Evolutionary conservation across 2,113 vertebrate species (phyloP).

Genomic region (Lasiurus cinereus): DNA sequence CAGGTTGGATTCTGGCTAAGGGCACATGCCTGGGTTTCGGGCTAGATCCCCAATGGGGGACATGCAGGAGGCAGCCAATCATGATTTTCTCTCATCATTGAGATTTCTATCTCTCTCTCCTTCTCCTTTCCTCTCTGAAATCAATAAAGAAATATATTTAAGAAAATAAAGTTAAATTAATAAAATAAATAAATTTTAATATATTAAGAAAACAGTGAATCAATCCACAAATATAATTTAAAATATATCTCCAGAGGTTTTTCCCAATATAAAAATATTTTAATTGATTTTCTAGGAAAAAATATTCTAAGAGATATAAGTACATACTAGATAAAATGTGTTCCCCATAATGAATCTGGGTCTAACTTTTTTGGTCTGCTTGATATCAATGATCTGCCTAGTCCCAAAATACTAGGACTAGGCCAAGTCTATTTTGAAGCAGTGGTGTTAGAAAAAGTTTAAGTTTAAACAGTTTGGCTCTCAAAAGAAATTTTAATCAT

Average conservation of each 20-base stretch:
- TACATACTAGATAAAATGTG: neutral
- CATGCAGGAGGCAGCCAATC: no score
- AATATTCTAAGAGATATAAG: neutral
- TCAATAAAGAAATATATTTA: no score
- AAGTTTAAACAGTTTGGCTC: no score
- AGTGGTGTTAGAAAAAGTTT: no score
- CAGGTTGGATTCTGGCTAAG: no score
- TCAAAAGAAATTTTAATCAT: no score
- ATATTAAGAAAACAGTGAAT: neutral
- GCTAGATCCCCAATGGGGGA: no score
- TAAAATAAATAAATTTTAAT: neutral
- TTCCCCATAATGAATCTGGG: neutral
- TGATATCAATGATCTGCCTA: neutral
- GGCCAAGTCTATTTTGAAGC: no score
- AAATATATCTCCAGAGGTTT: neutral
- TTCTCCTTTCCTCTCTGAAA: no score
- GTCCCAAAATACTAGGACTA: neutral
- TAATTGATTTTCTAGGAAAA: slow-evolving; percentile 9
- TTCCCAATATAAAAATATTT: slow-evolving; percentile 14
- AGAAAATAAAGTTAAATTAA: neutral
- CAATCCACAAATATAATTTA: neutral
- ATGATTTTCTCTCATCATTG: no score
- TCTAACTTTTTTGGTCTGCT: neutral
- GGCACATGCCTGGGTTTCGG: no score
- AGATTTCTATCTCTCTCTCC: no score